Conservation (phyloP, 2,797 vertebrate species). For the Malacoraja senta region DNA sequence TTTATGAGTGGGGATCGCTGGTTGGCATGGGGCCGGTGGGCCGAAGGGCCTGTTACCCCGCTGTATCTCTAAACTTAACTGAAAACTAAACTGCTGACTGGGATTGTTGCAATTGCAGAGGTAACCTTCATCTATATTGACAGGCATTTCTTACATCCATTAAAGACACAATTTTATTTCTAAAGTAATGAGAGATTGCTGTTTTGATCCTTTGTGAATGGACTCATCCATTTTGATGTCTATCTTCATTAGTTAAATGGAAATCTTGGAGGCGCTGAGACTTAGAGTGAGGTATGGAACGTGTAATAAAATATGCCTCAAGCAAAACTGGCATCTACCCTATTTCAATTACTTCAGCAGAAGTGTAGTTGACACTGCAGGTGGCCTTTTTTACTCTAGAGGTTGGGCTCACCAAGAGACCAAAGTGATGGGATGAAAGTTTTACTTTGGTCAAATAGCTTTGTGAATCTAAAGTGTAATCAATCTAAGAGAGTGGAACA, state of each 20-base stretch:
- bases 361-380: not conserved
- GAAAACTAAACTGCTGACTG: not conserved
- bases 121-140: not conserved
- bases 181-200: conserved; percentile 15
- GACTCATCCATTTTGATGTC: conserved; percentile 5
- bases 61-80: too few relatives aligned
- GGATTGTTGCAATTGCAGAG: not conserved
- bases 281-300: not conserved
- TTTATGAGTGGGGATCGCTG: too few relatives aligned
- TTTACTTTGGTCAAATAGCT: not conserved
- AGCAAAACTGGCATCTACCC: not conserved
- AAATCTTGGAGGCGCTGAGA: not conserved
- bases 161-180: not conserved
- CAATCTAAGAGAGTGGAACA: not conserved
- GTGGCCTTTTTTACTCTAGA: not conserved
- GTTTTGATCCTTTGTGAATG: conserved; percentile 12
- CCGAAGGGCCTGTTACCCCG: too few relatives aligned
- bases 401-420: not conserved
- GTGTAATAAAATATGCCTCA: not conserved
- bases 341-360: not conserved
- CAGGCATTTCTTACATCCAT: not conserved
- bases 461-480: not conserved
- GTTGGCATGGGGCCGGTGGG: too few relatives aligned
- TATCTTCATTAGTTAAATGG: conserved; percentile 25
- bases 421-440: not conserved